A percentile compares a stretch with the other conserved stretches of the same genome.
These are phyloP conservation scores for Pomacea maculata DNA, from an alignment of 1,140 invertebrate genomes.

Conservation along the genomic window DNA sequence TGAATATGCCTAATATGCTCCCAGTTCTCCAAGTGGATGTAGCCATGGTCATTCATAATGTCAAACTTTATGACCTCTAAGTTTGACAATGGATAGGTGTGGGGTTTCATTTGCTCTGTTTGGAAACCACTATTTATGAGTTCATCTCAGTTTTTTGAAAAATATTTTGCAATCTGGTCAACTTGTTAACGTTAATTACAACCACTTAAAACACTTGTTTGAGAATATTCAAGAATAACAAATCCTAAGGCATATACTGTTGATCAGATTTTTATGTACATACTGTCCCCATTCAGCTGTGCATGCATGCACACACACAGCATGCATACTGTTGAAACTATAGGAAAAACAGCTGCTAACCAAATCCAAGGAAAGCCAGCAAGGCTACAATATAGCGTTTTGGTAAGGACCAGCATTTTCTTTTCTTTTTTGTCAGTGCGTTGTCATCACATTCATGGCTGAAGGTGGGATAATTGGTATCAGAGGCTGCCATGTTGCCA, in stretches of 20 bases:
- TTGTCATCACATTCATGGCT: slow-evolving; percentile 30
- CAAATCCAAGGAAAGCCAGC: slow-evolving; percentile 59
- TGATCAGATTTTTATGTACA: neutral
- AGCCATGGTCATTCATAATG: too few species aligned
- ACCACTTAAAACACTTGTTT: neutral
- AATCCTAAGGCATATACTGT: neutral
- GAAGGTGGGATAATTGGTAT: slow-evolving; percentile 22
- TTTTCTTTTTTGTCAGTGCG: neutral
- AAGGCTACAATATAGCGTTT: slow-evolving; percentile 57
- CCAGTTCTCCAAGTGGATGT: too few species aligned
- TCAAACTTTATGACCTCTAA: too few species aligned
- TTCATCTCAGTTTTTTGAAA: too few species aligned
- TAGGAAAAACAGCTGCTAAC: slow-evolving; percentile 33
- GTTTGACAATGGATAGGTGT: too few species aligned
- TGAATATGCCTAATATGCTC: too few species aligned
- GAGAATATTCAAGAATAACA: neutral
- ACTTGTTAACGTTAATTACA: too few species aligned
- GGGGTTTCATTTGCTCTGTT: too few species aligned
- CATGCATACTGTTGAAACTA: neutral
- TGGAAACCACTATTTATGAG: neutral
- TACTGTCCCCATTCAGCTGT: too few species aligned
- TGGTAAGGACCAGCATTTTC: slow-evolving; percentile 33
- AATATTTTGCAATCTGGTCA: too few species aligned
- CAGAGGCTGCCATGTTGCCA: slow-evolving; percentile 3
- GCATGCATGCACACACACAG: neutral